phyloP scores from a whole-genome alignment of 2,797 vertebrate genomes.

The Gallinago nigripennis region DNA sequence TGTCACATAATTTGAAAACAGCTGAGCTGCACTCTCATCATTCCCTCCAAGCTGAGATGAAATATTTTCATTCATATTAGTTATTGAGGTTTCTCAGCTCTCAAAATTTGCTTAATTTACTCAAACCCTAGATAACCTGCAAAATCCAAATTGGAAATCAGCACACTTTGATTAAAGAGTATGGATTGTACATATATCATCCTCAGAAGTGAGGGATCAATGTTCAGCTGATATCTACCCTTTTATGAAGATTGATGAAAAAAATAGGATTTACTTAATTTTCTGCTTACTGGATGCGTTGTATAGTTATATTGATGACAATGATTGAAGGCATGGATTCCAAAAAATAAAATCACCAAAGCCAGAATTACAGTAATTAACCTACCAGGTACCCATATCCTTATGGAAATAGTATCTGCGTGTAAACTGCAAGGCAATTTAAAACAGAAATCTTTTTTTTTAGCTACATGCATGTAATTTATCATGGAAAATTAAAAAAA shows the following conservation, averaged over 20 bases:
- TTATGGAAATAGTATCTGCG: neutral
- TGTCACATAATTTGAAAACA: constrained; percentile 5
- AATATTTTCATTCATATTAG: neutral
- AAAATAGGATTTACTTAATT: neutral
- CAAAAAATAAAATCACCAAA: neutral
- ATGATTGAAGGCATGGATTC: neutral
- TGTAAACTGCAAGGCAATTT: neutral
- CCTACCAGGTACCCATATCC: neutral
- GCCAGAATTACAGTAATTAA: neutral
- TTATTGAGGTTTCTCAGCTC: neutral
- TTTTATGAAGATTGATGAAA: neutral
- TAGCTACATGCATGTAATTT: neutral
- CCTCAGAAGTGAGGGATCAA: neutral
- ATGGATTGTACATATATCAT: neutral
- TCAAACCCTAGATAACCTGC: neutral
- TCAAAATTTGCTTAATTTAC: neutral
- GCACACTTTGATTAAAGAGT: neutral
- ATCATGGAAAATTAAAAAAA: neutral
- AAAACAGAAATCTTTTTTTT: neutral
- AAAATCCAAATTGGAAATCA: neutral
- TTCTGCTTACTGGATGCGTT: neutral
- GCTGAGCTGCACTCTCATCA: neutral
- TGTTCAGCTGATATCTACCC: neutral
- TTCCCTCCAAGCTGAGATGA: neutral
- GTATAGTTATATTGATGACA: neutral